A percentile compares a stretch with the other conserved stretches of the same genome.
These are phyloP conservation scores for Thymelicus sylvestris DNA, from an alignment of 2,888 invertebrate species.

Conservation along the genomic window DNA sequence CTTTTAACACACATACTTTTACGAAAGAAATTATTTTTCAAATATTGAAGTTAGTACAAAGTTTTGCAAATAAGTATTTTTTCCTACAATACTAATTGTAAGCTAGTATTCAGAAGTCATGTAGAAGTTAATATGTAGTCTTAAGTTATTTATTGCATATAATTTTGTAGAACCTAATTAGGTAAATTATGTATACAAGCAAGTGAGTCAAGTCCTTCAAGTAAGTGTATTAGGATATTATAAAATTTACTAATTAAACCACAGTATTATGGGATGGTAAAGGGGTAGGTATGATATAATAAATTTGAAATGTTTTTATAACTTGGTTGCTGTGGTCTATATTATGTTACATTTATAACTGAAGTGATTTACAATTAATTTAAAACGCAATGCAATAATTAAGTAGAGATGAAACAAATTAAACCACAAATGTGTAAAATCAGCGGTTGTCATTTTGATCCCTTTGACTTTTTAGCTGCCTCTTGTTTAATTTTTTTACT, in stretches of 20 bases:
- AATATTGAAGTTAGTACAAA: conserved; percentile 17
- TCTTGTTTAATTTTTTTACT: no score
- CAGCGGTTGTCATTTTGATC: no score
- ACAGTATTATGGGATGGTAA: conserved; percentile 32
- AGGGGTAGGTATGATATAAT: conserved; percentile 12
- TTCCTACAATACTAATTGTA: conserved; percentile 10
- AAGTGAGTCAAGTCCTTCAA: conserved; percentile 19
- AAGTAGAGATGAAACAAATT: background rate
- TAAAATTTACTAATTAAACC: conserved; percentile 8
- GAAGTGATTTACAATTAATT: background rate
- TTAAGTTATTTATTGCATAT: conserved; percentile 79
- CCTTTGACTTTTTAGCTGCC: no score
- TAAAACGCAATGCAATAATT: background rate
- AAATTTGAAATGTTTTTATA: conserved; percentile 4
- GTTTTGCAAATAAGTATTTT: conserved; percentile 14
- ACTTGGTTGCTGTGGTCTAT: conserved; percentile 3
- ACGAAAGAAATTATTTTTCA: conserved; percentile 4
- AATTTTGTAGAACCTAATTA: conserved; percentile 37
- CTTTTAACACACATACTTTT: background rate
- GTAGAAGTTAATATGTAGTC: conserved; percentile 60
- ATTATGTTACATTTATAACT: conserved; percentile 18
- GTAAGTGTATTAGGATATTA: background rate
- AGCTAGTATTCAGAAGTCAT: conserved; percentile 65
- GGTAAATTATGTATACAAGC: background rate
- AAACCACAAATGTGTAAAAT: no score